A percentile compares a stretch with the other conserved stretches of the same genome.
Conservation (phyloP, 2,797 vertebrate species). For the Cuniculus paca region DNA sequence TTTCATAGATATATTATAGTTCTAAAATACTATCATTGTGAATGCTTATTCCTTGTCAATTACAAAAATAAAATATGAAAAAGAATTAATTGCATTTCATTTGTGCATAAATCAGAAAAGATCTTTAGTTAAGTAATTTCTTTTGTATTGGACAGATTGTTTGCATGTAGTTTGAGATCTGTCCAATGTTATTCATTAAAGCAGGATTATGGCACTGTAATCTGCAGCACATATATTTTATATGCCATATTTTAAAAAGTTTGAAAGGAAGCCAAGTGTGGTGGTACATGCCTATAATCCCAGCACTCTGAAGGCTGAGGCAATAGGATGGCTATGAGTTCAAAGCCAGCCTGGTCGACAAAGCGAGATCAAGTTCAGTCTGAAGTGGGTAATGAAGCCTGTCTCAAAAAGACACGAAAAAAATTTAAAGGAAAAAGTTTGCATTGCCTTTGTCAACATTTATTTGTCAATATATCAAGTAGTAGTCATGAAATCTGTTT, state of each 20-base stretch:
- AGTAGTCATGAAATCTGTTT: not conserved
- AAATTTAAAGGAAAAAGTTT: not conserved
- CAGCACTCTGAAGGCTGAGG: not conserved
- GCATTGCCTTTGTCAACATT: not conserved
- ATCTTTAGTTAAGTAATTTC: not conserved
- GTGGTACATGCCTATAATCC: not conserved
- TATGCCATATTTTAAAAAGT: not conserved
- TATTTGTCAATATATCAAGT: not conserved
- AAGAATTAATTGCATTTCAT: not conserved
- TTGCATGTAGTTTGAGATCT: not conserved
- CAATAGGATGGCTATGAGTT: not conserved
- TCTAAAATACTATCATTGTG: not conserved
- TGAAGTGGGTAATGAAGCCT: not conserved
- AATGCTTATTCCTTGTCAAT: not conserved
- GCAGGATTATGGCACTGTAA: not conserved
- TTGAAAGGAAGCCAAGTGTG: not conserved
- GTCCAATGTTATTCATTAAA: not conserved
- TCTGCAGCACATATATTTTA: not conserved
- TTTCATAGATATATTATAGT: not conserved
- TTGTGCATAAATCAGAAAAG: not conserved
- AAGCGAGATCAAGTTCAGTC: no score
- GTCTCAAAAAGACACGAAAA: not conserved
- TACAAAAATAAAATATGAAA: not conserved
- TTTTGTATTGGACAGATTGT: not conserved
- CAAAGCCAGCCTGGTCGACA: not conserved